These are phyloP conservation scores for Murina feae DNA, from an alignment of 2,113 vertebrate genomes.

Conservation along the genomic window DNA sequence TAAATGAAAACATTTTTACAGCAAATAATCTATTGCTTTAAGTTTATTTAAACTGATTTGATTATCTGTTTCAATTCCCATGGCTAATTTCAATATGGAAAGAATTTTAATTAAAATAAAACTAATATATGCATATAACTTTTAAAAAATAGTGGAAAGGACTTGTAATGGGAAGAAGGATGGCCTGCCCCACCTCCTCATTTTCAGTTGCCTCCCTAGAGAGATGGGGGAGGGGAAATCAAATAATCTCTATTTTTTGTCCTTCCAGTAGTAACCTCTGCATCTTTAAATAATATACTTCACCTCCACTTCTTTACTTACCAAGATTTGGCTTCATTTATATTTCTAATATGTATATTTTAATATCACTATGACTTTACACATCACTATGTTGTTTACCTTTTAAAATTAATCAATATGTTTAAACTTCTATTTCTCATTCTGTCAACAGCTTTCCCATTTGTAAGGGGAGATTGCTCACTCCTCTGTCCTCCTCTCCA, in stretches of 20 bases:
- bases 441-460: not conserved
- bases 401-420: not conserved
- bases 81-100: conserved; percentile 62
- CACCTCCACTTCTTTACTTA: not conserved
- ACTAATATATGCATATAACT: conserved; percentile 36
- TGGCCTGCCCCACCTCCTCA: not conserved
- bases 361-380: not conserved
- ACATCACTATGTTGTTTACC: not conserved
- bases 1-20: conserved; percentile 69
- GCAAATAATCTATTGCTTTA: conserved; percentile 64
- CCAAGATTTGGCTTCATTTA: not conserved
- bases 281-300: not conserved
- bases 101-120: conserved; percentile 70
- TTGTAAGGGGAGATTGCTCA: not conserved
- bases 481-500: not conserved
- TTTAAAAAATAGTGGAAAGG: not conserved
- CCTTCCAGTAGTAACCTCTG: not conserved
- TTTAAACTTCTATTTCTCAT: not conserved
- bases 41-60: conserved; percentile 63
- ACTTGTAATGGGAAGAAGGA: not conserved
- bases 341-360: not conserved
- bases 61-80: conserved; percentile 57
- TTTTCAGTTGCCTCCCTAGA: not conserved
- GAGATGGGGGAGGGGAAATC: not conserved
- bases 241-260: not conserved